phyloP scores from a whole-genome alignment of 35 echinoderm and acorn worm genomes.

The Patiria miniata region DNA sequence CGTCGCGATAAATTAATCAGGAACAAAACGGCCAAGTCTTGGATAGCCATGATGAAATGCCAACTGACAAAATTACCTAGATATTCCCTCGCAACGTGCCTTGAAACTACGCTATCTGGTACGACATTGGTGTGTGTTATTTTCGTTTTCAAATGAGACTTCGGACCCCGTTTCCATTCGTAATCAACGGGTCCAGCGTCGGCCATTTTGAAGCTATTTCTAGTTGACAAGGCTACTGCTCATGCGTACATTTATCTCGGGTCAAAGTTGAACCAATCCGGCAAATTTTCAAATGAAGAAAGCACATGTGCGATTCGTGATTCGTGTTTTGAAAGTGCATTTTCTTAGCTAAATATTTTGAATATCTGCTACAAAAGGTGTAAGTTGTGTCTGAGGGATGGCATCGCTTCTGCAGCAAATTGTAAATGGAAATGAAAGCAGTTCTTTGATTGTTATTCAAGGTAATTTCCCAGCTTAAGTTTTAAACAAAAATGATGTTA shows the following conservation, averaged over 20 bases:
- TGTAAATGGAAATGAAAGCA: constrained; percentile 21
- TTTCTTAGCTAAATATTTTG: background rate
- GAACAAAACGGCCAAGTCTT: too few species aligned
- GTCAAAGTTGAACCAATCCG: background rate
- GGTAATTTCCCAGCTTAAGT: too few species aligned
- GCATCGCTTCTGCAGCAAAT: constrained; percentile 3
- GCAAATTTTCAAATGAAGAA: constrained; percentile 5
- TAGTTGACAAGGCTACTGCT: constrained; percentile 27
- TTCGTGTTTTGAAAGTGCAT: background rate
- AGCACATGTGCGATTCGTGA: background rate
- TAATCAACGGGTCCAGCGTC: background rate
- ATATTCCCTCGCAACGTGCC: background rate
- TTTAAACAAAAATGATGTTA: too few species aligned
- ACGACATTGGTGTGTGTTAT: background rate
- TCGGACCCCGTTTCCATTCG: background rate
- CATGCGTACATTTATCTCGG: background rate
- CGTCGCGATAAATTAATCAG: too few species aligned
- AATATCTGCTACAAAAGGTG: background rate
- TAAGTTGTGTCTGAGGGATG: constrained; percentile 18
- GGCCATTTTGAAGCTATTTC: constrained; percentile 24
- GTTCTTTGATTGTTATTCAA: constrained; percentile 24
- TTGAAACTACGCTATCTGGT: background rate
- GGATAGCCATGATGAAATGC: background rate
- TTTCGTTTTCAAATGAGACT: background rate
- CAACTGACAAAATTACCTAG: background rate